Percentiles rank a stretch among this genome's conserved stretches.
These are phyloP conservation scores for Cheilosia variabilis DNA, from an alignment of 2,888 invertebrate species.

Conservation along the genomic window DNA sequence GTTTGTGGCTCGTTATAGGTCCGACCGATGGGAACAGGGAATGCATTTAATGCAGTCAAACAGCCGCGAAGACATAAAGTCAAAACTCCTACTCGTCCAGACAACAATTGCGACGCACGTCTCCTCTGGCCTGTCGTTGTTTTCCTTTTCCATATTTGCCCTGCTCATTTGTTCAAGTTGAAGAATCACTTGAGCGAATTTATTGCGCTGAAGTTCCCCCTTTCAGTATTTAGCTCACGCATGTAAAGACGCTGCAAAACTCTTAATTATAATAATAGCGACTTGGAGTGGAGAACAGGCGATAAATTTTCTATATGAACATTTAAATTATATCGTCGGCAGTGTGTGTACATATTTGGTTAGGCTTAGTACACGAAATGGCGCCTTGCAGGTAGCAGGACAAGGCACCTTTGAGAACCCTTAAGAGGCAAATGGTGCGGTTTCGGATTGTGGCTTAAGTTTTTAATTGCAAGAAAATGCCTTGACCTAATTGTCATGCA, in stretches of 20 bases:
- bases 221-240: constrained; percentile 72
- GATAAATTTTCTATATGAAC: constrained; percentile 65
- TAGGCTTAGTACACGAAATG: constrained; percentile 27
- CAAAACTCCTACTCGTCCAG: constrained; percentile 57
- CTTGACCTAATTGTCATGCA: constrained; percentile 70
- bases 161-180: constrained; percentile 44
- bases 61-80: constrained; percentile 44
- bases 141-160: constrained; percentile 33
- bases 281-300: constrained; percentile 24
- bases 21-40: constrained; percentile 55
- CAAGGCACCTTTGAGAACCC: too few relatives aligned
- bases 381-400: constrained; percentile 45
- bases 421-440: background rate
- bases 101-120: constrained; percentile 28
- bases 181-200: constrained; percentile 55
- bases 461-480: constrained; percentile 42
- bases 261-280: constrained; percentile 56
- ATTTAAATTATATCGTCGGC: constrained; percentile 36
- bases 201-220: constrained; percentile 21
- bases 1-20: constrained; percentile 44
- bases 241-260: constrained; percentile 50
- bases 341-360: constrained; percentile 1
- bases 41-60: constrained; percentile 47
- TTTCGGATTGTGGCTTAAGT: background rate
- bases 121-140: constrained; percentile 7